phyloP scores from a whole-genome alignment of 2,113 vertebrate genomes.

The Pteropus alecto region DNA sequence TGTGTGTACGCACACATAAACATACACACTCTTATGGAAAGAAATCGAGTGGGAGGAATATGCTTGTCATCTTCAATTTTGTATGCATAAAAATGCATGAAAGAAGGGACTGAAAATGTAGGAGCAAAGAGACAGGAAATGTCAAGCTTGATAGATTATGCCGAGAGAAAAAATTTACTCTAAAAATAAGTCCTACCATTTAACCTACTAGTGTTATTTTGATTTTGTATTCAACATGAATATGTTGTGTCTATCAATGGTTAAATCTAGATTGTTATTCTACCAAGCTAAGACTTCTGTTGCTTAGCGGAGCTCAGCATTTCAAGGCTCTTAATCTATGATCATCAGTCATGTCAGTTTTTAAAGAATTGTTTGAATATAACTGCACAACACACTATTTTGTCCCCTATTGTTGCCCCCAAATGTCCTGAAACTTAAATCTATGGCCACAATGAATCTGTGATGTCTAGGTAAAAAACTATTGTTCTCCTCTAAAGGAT shows the following conservation, averaged over 20 bases:
- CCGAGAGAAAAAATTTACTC: not conserved
- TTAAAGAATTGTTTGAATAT: not conserved
- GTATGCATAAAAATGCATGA: conserved; percentile 7
- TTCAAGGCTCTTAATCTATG: not conserved
- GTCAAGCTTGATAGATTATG: not conserved
- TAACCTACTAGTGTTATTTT: conserved; percentile 17
- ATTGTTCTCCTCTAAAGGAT: not conserved
- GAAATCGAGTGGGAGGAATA: not conserved
- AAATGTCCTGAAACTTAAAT: not conserved
- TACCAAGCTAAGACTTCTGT: not conserved
- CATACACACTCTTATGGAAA: not conserved
- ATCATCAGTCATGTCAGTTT: not conserved
- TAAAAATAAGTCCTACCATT: conserved; percentile 17
- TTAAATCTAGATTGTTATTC: not conserved
- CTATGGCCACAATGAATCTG: not conserved
- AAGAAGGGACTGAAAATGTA: not conserved
- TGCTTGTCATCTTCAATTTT: not conserved
- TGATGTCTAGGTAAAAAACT: not conserved
- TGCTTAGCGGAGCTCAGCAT: not conserved
- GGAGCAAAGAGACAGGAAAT: conserved; percentile 28
- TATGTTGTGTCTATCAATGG: not conserved
- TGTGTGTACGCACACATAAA: not conserved
- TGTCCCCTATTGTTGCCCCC: not conserved
- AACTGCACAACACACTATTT: not conserved
- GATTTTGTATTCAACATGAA: conserved; percentile 32